phyloP scores from a whole-genome alignment of 2,797 vertebrate species.

The Gymnodraco acuticeps region DNA sequence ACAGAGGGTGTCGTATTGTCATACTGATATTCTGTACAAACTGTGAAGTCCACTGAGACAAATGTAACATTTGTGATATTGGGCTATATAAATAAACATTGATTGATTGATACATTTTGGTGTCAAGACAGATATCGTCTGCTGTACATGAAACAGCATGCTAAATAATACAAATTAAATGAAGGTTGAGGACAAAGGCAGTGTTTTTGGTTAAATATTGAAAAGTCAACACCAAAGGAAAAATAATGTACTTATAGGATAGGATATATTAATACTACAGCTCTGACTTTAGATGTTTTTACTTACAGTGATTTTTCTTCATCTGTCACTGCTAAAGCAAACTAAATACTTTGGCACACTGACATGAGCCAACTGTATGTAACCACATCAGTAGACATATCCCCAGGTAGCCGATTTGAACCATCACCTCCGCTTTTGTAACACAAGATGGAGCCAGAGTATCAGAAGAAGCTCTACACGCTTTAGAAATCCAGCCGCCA shows the following conservation, averaged over 20 bases:
- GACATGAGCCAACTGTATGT: neutral
- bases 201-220: neutral
- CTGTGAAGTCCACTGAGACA: too few species aligned
- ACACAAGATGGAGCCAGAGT: conserved; percentile 69
- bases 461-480: neutral
- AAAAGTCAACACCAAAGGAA: neutral
- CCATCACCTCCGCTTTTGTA: neutral
- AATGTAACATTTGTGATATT: too few species aligned
- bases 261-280: neutral
- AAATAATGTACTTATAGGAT: neutral
- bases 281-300: neutral
- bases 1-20: too few species aligned
- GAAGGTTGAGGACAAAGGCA: neutral
- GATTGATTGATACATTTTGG: too few species aligned
- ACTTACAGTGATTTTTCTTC: neutral
- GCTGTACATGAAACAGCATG: too few species aligned
- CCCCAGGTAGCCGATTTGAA: neutral
- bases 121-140: too few species aligned
- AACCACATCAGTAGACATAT: neutral
- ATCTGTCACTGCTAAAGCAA: neutral
- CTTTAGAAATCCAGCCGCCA: neutral
- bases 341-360: neutral
- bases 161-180: too few species aligned
- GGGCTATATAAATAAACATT: too few species aligned
- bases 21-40: too few species aligned